Evolutionary conservation across 2,888 invertebrate species (phyloP).

Genomic region (Perithous albicinctus): DNA sequence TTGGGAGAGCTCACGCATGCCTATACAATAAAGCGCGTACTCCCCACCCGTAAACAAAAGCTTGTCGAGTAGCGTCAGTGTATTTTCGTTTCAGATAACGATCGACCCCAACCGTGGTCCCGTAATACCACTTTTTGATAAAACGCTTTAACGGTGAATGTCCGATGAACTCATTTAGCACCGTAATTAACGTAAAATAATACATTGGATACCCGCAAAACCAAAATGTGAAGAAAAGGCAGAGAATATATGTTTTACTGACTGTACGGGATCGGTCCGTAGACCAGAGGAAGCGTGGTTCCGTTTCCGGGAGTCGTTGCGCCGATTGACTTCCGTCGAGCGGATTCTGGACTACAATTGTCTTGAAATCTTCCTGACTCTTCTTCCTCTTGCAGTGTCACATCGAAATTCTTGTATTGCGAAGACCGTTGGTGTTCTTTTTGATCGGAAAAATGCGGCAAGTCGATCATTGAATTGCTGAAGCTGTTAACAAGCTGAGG

Average conservation of each 20-base stretch:
- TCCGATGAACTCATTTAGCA: conserved; percentile 27
- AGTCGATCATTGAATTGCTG: conserved; percentile 75
- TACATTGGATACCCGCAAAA: conserved; percentile 30
- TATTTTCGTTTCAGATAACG: conserved; percentile 38
- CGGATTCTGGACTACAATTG: conserved; percentile 54
- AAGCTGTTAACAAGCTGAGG: conserved; percentile 79
- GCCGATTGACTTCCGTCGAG: conserved; percentile 72
- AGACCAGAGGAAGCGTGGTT: conserved; percentile 89
- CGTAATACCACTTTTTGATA: conserved; percentile 30
- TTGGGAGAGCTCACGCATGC: neutral
- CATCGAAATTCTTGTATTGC: conserved; percentile 28
- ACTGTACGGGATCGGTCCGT: conserved; percentile 92
- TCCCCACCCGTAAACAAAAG: conserved; percentile 18
- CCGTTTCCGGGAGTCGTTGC: conserved; percentile 79
- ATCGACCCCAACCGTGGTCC: conserved; percentile 43
- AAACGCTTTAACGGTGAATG: conserved; percentile 54
- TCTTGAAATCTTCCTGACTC: conserved; percentile 53
- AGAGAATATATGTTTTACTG: conserved; percentile 86
- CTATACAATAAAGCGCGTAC: neutral
- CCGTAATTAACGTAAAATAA: conserved; percentile 54
- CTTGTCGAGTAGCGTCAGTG: neutral
- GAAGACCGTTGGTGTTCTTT: conserved; percentile 39
- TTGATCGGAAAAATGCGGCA: conserved; percentile 51
- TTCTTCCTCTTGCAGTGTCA: conserved; percentile 21
- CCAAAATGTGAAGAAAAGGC: conserved; percentile 15